phyloP scores from a whole-genome alignment of 2,113 vertebrate genomes.

The Sebastes fasciatus region DNA sequence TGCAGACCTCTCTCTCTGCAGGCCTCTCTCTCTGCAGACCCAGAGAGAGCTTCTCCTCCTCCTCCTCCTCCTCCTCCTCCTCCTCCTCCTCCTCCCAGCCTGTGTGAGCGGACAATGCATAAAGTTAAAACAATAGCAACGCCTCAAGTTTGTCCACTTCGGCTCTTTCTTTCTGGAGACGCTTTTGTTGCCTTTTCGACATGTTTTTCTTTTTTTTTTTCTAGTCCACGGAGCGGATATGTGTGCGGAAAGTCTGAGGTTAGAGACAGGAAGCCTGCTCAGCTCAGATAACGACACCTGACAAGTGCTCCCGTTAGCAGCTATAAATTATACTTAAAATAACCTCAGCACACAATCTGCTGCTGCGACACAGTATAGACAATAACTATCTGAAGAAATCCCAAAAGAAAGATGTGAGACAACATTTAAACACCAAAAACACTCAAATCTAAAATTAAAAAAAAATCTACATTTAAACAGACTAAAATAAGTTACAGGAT shows the following conservation, averaged over 20 bases:
- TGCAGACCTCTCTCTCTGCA: too few relatives aligned
- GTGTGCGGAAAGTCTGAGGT: conserved; percentile 87
- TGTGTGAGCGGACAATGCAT: not conserved
- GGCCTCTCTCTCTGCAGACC: too few relatives aligned
- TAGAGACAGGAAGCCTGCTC: conserved; percentile 86
- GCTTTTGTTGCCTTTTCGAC: conserved; percentile 54
- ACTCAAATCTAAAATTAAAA: not conserved
- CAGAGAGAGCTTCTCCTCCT: too few relatives aligned
- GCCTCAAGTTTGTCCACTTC: conserved; percentile 46
- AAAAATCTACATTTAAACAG: not conserved
- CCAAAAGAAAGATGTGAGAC: not conserved
- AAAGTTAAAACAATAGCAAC: conserved; percentile 19
- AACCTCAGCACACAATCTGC: conserved; percentile 70
- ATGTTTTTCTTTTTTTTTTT: conserved; percentile 49
- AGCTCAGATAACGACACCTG: conserved; percentile 88
- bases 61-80: too few relatives aligned
- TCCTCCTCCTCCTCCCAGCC: not conserved
- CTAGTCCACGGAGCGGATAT: conserved; percentile 79
- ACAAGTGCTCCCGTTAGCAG: conserved; percentile 78
- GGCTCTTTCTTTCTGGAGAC: conserved; percentile 41
- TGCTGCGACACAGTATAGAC: conserved; percentile 26
- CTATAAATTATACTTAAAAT: conserved; percentile 85
- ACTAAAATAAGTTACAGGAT: not conserved
- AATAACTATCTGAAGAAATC: conserved; percentile 28
- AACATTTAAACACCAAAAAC: not conserved